Evolutionary conservation across 2,113 vertebrate genomes (phyloP), one percentile per base, ranked within the genome.

Genomic region (Zeus faber): DNA sequence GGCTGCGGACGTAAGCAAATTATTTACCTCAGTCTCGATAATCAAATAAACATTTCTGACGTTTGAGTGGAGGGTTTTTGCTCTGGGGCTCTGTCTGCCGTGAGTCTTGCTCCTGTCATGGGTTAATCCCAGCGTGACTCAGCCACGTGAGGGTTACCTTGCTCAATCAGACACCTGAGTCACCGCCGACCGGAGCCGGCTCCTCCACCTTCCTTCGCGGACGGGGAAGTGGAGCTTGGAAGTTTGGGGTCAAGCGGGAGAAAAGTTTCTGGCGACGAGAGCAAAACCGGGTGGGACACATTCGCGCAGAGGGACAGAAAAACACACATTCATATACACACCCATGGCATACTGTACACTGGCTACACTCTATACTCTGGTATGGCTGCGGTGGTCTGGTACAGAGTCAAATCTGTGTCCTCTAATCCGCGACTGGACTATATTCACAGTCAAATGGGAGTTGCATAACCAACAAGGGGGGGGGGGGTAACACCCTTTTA

Each of bases 401-500:
- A 49, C 46, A 53, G 40, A 70, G 23, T 62, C 59, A 58, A 45
- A 69, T 65, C 52, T 60, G 49, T 58, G 51, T 25, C 50, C 68
- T 72, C 25, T 76, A 64, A 70, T 78, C 67, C 21, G 2, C 52
- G 60, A 46, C 53, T 54, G 61, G 39, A 72, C 62, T 63, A 61
- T 58, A 65, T 56, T 49, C 74, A 49, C 27, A 31, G 62, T 52
- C 43, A 58, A 25, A 69, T 47, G 16, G 35, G 18, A 58, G 60
- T 80, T 84, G 65, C 46, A 8, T 76, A 80, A 87, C 59, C 39
- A 55, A 64, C 22, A 76, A 51, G 35, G 67, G n/a, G n/a, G n/a
- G n/a, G n/a, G n/a, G n/a, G n/a, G n/a, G n/a, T 64, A 65, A 59
- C 25, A 41, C 9, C 62, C 74, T 73, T 82, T n/a, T 66, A 62